phyloP scores from a whole-genome alignment of 2,888 invertebrate genomes.

The Drosophila diplacantha region DNA sequence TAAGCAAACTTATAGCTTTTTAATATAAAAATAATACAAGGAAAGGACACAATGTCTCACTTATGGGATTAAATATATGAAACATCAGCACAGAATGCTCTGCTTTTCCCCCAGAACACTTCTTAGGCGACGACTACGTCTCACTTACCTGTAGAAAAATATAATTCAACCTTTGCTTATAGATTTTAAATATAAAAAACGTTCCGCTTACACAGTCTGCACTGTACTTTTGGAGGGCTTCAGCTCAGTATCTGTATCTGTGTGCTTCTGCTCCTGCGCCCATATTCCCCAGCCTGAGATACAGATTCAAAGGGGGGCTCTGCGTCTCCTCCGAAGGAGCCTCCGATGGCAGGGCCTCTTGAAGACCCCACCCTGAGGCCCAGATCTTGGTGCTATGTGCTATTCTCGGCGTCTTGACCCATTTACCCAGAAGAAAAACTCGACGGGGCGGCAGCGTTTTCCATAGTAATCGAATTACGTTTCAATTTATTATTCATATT shows the following conservation, averaged over 20 bases:
- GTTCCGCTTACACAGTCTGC: rapidly evolving
- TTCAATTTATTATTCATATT: slow-evolving; percentile 54
- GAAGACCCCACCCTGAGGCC: slow-evolving; percentile 19
- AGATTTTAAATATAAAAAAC: background rate
- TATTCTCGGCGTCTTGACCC: slow-evolving; percentile 21
- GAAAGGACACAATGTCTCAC: background rate
- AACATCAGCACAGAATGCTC: background rate
- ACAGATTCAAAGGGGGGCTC: background rate
- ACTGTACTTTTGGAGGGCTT: slow-evolving; percentile 13
- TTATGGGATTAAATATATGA: background rate
- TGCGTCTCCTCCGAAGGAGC: background rate
- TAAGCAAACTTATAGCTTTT: background rate
- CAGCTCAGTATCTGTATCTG: slow-evolving; percentile 21
- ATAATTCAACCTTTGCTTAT: background rate
- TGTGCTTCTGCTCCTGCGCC: slow-evolving; percentile 24
- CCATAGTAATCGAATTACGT: slow-evolving; percentile 52
- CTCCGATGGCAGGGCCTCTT: background rate
- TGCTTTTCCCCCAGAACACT: background rate
- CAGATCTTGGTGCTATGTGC: background rate
- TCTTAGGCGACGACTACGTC: too few species aligned
- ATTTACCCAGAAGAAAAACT: slow-evolving; percentile 18
- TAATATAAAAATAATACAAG: background rate
- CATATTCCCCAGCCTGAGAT: background rate
- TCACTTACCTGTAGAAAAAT: background rate
- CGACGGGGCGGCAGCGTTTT: slow-evolving; percentile 17